phyloP scores from a whole-genome alignment of 1,140 invertebrate genomes.

The Triops longicaudatus region DNA sequence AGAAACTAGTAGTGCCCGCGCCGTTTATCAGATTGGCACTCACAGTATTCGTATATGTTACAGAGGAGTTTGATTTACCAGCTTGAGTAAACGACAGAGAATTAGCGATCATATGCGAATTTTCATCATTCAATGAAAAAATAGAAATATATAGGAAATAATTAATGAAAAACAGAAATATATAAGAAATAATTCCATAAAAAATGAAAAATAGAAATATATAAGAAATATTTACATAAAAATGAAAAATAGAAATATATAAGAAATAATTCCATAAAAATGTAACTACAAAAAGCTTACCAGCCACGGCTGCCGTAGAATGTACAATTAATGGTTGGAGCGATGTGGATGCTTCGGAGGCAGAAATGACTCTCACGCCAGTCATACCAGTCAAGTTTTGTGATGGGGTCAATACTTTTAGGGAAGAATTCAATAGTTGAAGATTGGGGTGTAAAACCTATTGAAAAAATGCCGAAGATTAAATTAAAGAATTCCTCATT shows the following conservation, averaged over 20 bases:
- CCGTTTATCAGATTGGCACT: slow-evolving; percentile 23
- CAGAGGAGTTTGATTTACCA: not conserved
- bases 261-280: not conserved
- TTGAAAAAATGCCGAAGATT: not conserved
- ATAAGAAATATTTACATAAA: not conserved
- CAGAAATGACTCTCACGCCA: slow-evolving; percentile 15
- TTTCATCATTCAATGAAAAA: not conserved
- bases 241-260: not conserved
- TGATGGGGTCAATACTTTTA: slow-evolving; percentile 24
- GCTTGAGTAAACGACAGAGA: not conserved
- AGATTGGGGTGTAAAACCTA: slow-evolving; percentile 17
- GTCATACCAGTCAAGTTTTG: not conserved
- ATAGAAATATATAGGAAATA: not conserved
- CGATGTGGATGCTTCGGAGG: slow-evolving; percentile 17
- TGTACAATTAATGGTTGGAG: slow-evolving; percentile 28
- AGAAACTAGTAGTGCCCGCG: slow-evolving; percentile 13
- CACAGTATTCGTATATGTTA: not conserved
- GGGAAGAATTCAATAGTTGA: slow-evolving; percentile 24
- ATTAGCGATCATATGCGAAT: not conserved
- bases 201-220: not conserved
- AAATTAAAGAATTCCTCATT: not conserved
- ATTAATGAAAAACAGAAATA: not conserved
- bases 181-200: not conserved
- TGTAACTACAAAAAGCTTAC: not conserved
- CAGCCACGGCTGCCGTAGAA: slow-evolving; percentile 4